Percentiles rank a stretch among this genome's conserved stretches.
Conservation (phyloP, 2,797 vertebrate species). For the Allenopithecus nigroviridis region DNA sequence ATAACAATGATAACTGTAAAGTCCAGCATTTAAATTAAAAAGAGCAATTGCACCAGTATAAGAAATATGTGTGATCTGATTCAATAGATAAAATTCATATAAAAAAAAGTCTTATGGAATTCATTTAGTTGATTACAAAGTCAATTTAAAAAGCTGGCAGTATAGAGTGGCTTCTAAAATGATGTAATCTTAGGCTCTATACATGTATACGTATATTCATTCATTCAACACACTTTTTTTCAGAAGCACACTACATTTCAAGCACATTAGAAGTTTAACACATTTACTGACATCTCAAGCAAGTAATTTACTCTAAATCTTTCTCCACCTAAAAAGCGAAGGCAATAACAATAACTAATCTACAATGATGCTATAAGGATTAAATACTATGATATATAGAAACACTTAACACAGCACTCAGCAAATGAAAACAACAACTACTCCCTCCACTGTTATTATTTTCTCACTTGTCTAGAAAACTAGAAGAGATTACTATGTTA, state of each 20-base stretch:
- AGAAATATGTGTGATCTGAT: background rate
- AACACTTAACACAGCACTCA: background rate
- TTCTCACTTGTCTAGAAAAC: background rate
- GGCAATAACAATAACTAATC: background rate
- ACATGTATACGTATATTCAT: background rate
- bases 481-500: background rate
- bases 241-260: background rate
- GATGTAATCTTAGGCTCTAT: background rate
- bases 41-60: background rate
- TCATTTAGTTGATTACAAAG: slow-evolving; percentile 12
- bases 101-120: background rate
- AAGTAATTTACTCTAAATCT: slow-evolving; percentile 15
- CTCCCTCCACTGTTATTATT: background rate
- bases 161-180: background rate
- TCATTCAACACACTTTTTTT: background rate
- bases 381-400: background rate
- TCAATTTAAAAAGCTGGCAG: background rate
- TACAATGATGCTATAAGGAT: background rate
- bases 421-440: background rate
- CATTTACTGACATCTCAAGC: background rate
- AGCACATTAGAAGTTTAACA: background rate
- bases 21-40: background rate
- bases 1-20: background rate
- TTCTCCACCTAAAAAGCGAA: background rate
- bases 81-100: background rate